Evolutionary conservation across 2,888 invertebrate genomes (phyloP).

Genomic region (Dicyrtomina minuta): DNA sequence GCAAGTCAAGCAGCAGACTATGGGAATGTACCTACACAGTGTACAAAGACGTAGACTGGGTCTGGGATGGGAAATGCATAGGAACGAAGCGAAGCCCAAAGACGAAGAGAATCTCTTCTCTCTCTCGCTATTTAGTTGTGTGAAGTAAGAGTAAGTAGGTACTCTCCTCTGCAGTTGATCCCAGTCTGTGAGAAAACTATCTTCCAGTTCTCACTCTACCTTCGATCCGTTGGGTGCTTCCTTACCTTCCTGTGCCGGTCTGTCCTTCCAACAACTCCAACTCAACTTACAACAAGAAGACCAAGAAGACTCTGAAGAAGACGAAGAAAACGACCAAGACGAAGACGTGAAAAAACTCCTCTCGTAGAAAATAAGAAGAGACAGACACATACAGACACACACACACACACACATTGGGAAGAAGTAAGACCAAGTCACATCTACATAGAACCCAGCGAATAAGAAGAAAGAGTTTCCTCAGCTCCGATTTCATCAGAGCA

Average conservation of each 20-base stretch:
- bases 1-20: too few relatives aligned
- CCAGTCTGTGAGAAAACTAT: background rate
- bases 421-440: background rate
- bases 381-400: background rate
- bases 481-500: too few relatives aligned
- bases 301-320: background rate
- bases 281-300: background rate
- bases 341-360: background rate
- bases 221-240: slow-evolving; percentile 36
- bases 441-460: too few relatives aligned
- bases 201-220: slow-evolving; percentile 40
- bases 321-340: background rate
- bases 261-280: slow-evolving; percentile 8
- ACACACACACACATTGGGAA: background rate
- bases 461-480: background rate
- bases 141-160: background rate
- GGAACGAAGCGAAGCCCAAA: too few relatives aligned
- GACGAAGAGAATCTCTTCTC: too few relatives aligned
- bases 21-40: too few relatives aligned
- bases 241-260: slow-evolving; percentile 30
- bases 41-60: too few relatives aligned
- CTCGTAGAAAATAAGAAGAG: background rate
- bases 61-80: too few relatives aligned
- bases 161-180: slow-evolving; percentile 10
- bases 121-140: too few relatives aligned